Conservation (phyloP, 2,888 invertebrate genomes). For the Chalcosyrphus nemorum region DNA sequence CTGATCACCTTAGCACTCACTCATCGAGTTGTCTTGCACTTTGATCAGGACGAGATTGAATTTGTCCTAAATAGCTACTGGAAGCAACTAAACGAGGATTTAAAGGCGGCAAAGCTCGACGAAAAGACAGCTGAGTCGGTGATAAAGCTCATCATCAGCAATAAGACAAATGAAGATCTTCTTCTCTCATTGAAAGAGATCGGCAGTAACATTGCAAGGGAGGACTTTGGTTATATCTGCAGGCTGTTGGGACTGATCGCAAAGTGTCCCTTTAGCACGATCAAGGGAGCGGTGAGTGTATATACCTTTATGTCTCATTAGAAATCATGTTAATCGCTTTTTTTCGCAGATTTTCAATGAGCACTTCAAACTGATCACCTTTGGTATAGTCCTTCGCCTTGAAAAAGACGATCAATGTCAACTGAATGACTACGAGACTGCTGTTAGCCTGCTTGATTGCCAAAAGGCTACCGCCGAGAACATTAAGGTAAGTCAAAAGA, state of each 20-base stretch:
- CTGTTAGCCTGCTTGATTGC: constrained; percentile 76
- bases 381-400: constrained; percentile 76
- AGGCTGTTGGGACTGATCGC: constrained; percentile 77
- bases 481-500: constrained; percentile 75
- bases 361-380: constrained; percentile 79
- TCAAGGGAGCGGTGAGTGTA: constrained; percentile 79
- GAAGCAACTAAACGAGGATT: constrained; percentile 78
- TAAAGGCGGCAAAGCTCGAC: constrained; percentile 69
- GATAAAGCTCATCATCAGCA: constrained; percentile 78
- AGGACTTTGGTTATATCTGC: constrained; percentile 75
- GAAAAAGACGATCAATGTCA: constrained; percentile 69
- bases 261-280: constrained; percentile 78
- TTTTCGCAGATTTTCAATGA: constrained; percentile 80
- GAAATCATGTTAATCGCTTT: neutral
- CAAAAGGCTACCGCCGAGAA: constrained; percentile 77
- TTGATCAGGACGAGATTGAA: constrained; percentile 80
- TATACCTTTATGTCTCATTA: too few relatives aligned
- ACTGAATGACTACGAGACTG: constrained; percentile 69
- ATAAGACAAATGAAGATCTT: constrained; percentile 80
- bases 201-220: constrained; percentile 53
- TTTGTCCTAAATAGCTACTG: constrained; percentile 79
- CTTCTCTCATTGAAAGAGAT: constrained; percentile 77
- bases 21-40: constrained; percentile 76
- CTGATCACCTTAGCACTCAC: constrained; percentile 78
- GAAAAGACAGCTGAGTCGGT: constrained; percentile 76